Conservation (phyloP, 2,113 vertebrate species). For the Sinocyclocheilus anshuiensis region DNA sequence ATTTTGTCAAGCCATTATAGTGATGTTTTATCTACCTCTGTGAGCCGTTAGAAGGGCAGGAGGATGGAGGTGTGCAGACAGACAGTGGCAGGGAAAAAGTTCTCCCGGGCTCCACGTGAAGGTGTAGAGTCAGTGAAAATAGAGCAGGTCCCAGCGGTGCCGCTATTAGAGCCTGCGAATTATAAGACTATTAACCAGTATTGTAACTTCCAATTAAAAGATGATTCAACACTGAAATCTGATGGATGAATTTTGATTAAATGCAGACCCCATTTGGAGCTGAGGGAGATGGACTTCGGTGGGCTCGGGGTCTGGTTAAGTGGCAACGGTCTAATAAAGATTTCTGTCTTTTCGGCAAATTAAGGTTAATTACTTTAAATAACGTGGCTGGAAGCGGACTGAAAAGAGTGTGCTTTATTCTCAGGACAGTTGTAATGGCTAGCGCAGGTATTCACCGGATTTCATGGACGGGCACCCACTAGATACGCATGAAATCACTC, state of each 20-base stretch:
- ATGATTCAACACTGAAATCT: slow-evolving; percentile 99
- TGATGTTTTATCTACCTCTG: slow-evolving; percentile 50
- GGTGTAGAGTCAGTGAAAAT: slow-evolving; percentile 88
- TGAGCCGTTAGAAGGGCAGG: slow-evolving; percentile 42
- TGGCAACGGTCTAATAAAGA: slow-evolving; percentile 94
- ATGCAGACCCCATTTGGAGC: slow-evolving; percentile 96
- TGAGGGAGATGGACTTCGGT: slow-evolving; percentile 88
- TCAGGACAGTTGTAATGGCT: slow-evolving; percentile 82
- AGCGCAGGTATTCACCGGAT: slow-evolving; percentile 75
- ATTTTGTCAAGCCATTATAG: slow-evolving; percentile 58
- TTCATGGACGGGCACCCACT: slow-evolving; percentile 51
- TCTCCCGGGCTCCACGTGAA: slow-evolving; percentile 72
- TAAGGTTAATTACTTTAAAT: slow-evolving; percentile 99
- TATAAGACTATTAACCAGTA: slow-evolving; percentile 99
- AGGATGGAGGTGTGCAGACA: slow-evolving; percentile 20
- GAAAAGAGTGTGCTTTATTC: slow-evolving; percentile 84
- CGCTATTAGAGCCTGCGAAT: slow-evolving; percentile 96
- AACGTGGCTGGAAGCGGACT: slow-evolving; percentile 89
- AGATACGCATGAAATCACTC: slow-evolving; percentile 48
- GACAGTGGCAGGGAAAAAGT: slow-evolving; percentile 1
- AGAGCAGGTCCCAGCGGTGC: slow-evolving; percentile 96
- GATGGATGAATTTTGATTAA: slow-evolving; percentile 99
- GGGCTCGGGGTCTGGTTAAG: slow-evolving; percentile 88
- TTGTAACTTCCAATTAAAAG: slow-evolving; percentile 99
- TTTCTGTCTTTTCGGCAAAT: slow-evolving; percentile 88